These are phyloP conservation scores for Etheostoma spectabile DNA, from an alignment of 2,113 vertebrate genomes.

Conservation along the genomic window DNA sequence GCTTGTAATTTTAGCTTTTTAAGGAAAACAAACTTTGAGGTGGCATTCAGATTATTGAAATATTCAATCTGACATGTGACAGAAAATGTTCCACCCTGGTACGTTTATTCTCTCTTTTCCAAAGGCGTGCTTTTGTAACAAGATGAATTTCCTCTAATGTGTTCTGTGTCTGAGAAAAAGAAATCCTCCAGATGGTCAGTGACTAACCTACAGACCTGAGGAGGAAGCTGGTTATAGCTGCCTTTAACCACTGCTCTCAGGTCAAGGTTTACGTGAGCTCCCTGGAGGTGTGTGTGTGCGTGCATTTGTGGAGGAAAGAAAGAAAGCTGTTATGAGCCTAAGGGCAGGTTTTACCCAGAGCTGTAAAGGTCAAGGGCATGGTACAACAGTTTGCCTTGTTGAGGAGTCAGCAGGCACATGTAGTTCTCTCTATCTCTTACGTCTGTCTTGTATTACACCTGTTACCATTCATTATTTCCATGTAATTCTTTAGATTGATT, in stretches of 20 bases:
- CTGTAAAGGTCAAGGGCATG: slow-evolving; percentile 60
- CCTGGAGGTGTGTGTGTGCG: slow-evolving; percentile 24
- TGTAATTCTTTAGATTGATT: neutral
- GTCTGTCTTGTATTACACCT: neutral
- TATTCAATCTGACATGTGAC: slow-evolving; percentile 9
- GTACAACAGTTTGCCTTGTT: slow-evolving; percentile 39
- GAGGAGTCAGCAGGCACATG: slow-evolving; percentile 30
- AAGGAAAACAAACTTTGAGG: slow-evolving; percentile 19
- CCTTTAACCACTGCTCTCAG: slow-evolving; percentile 46
- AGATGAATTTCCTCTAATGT: neutral
- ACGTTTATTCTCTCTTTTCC: neutral
- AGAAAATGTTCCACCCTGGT: neutral
- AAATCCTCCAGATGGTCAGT: slow-evolving; percentile 11
- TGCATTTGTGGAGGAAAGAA: slow-evolving; percentile 19
- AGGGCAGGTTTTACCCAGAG: slow-evolving; percentile 53
- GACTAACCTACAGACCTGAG: slow-evolving; percentile 19
- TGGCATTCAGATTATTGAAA: slow-evolving; percentile 20
- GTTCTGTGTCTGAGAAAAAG: neutral
- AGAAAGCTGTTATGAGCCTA: slow-evolving; percentile 29
- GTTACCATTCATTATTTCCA: neutral
- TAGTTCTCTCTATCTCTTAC: neutral
- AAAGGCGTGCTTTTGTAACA: neutral
- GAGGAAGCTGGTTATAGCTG: slow-evolving; percentile 44
- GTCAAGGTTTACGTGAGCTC: slow-evolving; percentile 57
- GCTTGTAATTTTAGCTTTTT: slow-evolving; percentile 5